Evolutionary conservation across 2,797 vertebrate species (phyloP).

Genomic region (Stomatorhinus walkeri): DNA sequence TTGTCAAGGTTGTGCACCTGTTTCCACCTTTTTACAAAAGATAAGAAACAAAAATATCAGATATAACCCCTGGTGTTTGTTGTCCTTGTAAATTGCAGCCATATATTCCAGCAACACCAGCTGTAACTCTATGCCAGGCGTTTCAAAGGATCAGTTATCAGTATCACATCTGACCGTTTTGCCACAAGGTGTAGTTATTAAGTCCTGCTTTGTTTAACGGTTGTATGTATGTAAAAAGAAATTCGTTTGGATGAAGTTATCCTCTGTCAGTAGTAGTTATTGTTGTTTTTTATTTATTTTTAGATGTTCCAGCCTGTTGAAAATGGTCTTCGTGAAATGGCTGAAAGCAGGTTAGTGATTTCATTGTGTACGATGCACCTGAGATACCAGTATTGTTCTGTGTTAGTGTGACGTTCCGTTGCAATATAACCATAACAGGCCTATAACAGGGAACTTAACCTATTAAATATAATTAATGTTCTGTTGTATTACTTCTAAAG

Average conservation of each 20-base stretch:
- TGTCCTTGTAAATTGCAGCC: neutral
- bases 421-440: neutral
- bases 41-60: constrained; percentile 3
- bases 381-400: neutral
- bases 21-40: neutral
- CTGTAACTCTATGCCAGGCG: neutral
- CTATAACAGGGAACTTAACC: neutral
- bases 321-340: constrained; percentile 47
- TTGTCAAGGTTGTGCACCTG: neutral
- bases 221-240: neutral
- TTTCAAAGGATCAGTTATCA: neutral
- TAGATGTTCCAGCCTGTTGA: constrained; percentile 37
- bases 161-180: neutral
- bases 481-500: neutral
- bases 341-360: constrained; percentile 55
- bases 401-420: neutral
- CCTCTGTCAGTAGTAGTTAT: constrained; percentile 34
- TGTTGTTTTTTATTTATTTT: constrained; percentile 6
- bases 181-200: neutral
- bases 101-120: neutral
- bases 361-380: neutral
- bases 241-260: constrained; percentile 22
- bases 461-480: neutral
- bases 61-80: neutral
- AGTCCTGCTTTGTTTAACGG: neutral